Percentiles rank a stretch among this genome's conserved stretches.
These are phyloP conservation scores for Coptodon bakossiorum DNA, from an alignment of 2,113 vertebrate genomes.

Conservation along the genomic window DNA sequence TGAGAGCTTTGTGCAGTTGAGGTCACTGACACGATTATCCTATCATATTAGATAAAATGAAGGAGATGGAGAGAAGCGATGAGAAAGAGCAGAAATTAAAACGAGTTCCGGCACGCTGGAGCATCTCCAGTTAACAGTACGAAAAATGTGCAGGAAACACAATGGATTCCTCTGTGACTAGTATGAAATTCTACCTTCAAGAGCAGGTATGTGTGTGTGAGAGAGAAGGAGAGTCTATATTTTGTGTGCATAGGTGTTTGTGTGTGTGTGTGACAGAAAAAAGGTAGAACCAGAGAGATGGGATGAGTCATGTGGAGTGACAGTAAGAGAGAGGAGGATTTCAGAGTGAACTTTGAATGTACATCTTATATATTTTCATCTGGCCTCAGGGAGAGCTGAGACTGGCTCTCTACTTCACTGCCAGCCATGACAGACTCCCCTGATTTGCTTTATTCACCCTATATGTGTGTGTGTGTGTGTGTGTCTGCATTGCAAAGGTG, in stretches of 20 bases:
- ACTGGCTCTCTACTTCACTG: constrained; percentile 21
- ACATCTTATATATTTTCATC: constrained; percentile 59
- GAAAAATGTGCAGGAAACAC: constrained; percentile 23
- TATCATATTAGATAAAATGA: constrained; percentile 48
- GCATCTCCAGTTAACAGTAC: constrained; percentile 25
- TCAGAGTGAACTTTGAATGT: constrained; percentile 46
- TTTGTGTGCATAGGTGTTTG: not conserved
- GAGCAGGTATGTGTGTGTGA: constrained; percentile 4
- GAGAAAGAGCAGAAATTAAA: constrained; percentile 27
- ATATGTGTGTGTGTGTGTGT: not conserved
- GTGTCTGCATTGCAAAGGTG: not conserved
- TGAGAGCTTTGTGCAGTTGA: constrained; percentile 19
- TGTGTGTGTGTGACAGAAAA: not conserved
- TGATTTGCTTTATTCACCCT: constrained; percentile 35
- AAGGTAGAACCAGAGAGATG: constrained; percentile 6
- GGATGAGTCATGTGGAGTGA: constrained; percentile 43
- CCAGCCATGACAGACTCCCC: constrained; percentile 27
- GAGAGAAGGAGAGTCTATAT: not conserved
- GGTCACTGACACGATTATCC: constrained; percentile 63
- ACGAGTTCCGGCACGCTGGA: not conserved
- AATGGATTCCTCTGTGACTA: constrained; percentile 35
- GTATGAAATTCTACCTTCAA: not conserved
- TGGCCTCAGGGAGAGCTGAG: constrained; percentile 37
- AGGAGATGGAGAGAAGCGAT: constrained; percentile 7
- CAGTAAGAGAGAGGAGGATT: constrained; percentile 33